Evolutionary conservation across 2,797 vertebrate genomes (phyloP).

Genomic region (Catharus ustulatus): DNA sequence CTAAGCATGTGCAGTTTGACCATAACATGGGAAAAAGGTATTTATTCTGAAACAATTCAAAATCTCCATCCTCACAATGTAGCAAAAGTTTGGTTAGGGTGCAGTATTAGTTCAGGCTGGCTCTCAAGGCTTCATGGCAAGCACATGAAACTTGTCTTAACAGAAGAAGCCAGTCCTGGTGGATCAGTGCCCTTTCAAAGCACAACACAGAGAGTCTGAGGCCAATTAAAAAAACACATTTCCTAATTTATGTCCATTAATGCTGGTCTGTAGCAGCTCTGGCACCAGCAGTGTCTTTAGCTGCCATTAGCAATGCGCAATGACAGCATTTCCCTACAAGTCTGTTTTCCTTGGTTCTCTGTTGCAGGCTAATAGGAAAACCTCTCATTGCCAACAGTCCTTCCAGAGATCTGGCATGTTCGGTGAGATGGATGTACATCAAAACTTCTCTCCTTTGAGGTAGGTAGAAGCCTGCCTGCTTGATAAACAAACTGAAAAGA

Average conservation of each 20-base stretch:
- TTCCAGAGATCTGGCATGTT: neutral
- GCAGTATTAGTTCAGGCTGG: neutral
- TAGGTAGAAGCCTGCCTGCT: neutral
- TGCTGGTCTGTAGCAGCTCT: neutral
- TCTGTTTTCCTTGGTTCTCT: neutral
- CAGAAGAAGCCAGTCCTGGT: neutral
- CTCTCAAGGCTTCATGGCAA: neutral
- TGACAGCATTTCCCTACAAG: neutral
- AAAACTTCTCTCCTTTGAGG: neutral
- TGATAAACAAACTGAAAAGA: neutral
- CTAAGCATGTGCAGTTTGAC: neutral
- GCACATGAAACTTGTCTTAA: neutral
- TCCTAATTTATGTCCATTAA: neutral
- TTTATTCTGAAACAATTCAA: neutral
- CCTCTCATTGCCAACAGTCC: neutral
- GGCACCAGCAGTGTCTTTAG: neutral
- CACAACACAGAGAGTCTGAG: neutral
- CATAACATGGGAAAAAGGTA: neutral
- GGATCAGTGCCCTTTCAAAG: neutral
- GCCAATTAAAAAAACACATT: neutral
- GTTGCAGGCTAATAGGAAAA: neutral
- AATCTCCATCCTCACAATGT: neutral
- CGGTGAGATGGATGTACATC: neutral
- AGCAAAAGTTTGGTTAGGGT: neutral
- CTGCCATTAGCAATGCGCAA: neutral